These are phyloP conservation scores for Anthonomus grandis DNA, from an alignment of 1,140 invertebrate genomes.

Conservation along the genomic window DNA sequence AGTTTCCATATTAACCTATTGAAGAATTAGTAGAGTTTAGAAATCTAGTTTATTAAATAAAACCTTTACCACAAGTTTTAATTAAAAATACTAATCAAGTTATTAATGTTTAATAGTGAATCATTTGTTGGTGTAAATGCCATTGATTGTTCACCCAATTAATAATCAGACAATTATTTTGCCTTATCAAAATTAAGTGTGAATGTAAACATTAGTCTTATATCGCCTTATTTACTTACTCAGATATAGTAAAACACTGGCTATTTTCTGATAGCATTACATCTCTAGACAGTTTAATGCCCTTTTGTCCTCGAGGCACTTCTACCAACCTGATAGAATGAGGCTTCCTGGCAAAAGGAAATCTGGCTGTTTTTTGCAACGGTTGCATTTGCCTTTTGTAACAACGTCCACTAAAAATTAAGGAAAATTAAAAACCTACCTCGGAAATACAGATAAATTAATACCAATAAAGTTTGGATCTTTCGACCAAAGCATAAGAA, in stretches of 20 bases:
- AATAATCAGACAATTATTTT: background rate
- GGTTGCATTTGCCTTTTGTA: constrained; percentile 60
- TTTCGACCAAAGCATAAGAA: constrained; percentile 83
- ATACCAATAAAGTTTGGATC: constrained; percentile 85
- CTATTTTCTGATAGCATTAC: constrained; percentile 43
- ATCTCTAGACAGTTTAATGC: constrained; percentile 60
- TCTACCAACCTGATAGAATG: constrained; percentile 80
- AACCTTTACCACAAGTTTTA: too few species aligned
- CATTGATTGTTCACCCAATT: background rate
- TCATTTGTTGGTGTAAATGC: background rate
- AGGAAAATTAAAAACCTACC: background rate
- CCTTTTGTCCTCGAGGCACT: constrained; percentile 58
- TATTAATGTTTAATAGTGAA: too few species aligned
- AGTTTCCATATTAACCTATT: constrained; percentile 43
- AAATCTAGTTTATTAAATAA: background rate
- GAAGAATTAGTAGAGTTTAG: constrained; percentile 15
- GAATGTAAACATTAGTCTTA: too few species aligned
- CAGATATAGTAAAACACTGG: constrained; percentile 58
- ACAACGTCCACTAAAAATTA: constrained; percentile 56
- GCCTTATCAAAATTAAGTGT: too few species aligned
- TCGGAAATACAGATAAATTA: background rate
- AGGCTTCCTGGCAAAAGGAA: constrained; percentile 58
- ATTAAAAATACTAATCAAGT: too few species aligned
- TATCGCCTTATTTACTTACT: constrained; percentile 51
- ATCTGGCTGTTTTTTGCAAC: constrained; percentile 55